A percentile compares a stretch with the other conserved stretches of the same genome.
These are phyloP conservation scores for Nasua narica DNA, from an alignment of 2,797 vertebrate species.

Conservation along the genomic window DNA sequence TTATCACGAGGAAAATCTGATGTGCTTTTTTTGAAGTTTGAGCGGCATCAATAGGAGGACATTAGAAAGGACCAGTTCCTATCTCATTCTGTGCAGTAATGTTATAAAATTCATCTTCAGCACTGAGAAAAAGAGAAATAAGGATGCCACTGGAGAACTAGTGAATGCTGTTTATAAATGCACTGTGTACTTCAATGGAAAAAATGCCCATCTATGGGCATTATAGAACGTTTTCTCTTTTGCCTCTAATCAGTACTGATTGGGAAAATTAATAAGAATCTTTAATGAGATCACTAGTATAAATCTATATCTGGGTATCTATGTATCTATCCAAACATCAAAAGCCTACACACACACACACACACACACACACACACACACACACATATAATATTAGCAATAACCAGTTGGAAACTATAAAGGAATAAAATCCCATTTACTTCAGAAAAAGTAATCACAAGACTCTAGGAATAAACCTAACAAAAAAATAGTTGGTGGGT, in stretches of 20 bases:
- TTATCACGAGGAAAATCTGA: not conserved
- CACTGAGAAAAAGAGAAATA: not conserved
- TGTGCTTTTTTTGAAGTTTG: not conserved
- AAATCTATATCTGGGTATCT: not conserved
- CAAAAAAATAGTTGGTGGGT: not conserved
- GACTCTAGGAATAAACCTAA: not conserved
- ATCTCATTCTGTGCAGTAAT: not conserved
- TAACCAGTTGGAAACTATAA: not conserved
- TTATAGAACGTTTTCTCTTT: not conserved
- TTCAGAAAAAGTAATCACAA: not conserved
- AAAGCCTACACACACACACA: not conserved
- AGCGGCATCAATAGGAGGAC: not conserved
- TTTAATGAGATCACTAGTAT: not conserved
- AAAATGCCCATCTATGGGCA: not conserved
- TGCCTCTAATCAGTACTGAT: not conserved
- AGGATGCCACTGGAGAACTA: not conserved
- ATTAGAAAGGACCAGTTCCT: not conserved
- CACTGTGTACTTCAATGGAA: not conserved
- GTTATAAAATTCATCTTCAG: not conserved
- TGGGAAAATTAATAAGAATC: not conserved
- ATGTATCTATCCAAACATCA: not conserved
- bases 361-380: too few relatives aligned
- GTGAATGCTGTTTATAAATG: not conserved
- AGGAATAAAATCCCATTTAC: not conserved
- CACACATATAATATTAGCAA: not conserved